Evolutionary conservation across 2,797 vertebrate species (phyloP), one percentile per base, ranked within the genome.

Genomic region (Perodicticus potto): DNA sequence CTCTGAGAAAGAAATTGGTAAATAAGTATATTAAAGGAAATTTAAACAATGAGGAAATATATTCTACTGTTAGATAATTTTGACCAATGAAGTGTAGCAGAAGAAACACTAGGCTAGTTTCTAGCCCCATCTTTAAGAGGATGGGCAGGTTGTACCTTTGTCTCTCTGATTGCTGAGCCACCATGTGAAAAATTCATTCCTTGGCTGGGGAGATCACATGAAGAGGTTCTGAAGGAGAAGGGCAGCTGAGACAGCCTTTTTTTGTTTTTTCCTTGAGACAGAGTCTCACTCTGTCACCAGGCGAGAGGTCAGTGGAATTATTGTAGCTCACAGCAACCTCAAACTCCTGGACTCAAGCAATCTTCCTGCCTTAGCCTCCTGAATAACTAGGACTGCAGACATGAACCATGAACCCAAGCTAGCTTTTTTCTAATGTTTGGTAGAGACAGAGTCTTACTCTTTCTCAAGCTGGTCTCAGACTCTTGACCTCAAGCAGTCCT

Each of bases 1-100:
- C 53, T 93, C 53, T 82, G 34, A 97, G 92, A 95, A 91, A 70
- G 1, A 40, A 69, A 70, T 65, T 82, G 32, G 20, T 86, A 92
- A 93, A 53, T 23, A 53, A 29, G 2, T 32, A 69, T 69, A 89
- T 85, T 78, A 89, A 93, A 94, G 67, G 16, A 87, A 94, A 87
- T 82, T 86, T 83, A 93, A 94, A 34, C 2, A 19, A 76, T 70
- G 5, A 88, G 4, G 85, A 95, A 63, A 74, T 4, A 20, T 45
- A 14, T 45, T 74, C 94, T 85, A 67, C 8, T 3, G 70, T 45
- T 86, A 74, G 22, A 74, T 29, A 72, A 37, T 81, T 89, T 93
- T 81, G 17, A 87, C 45, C 49, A 81, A 53, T 6, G 40, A 11
- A 57, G 16, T 78, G 25, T 37, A 76, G 22, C 4, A 49, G 8